Evolutionary conservation across 2,113 vertebrate genomes (phyloP), one percentile per base, ranked within the genome.

Genomic region (Lipotes vexillifer): DNA sequence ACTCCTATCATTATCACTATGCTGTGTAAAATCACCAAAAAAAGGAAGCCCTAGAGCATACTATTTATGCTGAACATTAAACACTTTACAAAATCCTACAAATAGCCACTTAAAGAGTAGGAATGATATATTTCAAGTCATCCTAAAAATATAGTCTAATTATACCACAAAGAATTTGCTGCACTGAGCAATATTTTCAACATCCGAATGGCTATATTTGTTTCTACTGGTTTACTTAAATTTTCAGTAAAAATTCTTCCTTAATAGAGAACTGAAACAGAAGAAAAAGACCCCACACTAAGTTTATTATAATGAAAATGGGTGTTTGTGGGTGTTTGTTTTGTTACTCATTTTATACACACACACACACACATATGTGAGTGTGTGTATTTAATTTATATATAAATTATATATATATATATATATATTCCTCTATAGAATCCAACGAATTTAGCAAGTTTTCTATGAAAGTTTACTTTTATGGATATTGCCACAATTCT

Each of bases 61-160:
- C 17, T 82, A 65, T 90, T 91, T 81, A 88, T 49, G 1, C 25
- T 85, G 18, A 93, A 85, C 18, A 77, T 59, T 78, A 46, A 66
- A 52, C 33, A 88, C 17, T 85, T 95, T 14, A 74, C 15, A 57
- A 92, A 91, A 36, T 65, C 6, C 33, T 29, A 46, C 31, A 95
- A 90, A 13, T 81, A 88, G 13, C 33, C 29, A 88, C 52, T 81
- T 88, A 77, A 81, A 86, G 41, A 78, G 13, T 87, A 21, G 65
- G 21, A 81, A 95, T 12, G 52, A 1, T 87, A n/a, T 36, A 93
- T 77, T 82, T 85, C 21, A 77, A 85, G n/a, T 29, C 29, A 91
- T 93, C 44, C n/a, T 77, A 93, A 92, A 97, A 93, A 96, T 83
- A 66, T 46, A 75, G 23, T 93, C 44, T 85, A 96, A 92, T 96